phyloP scores from a whole-genome alignment of 2,888 invertebrate species.

The Quadroppia sp. region DNA sequence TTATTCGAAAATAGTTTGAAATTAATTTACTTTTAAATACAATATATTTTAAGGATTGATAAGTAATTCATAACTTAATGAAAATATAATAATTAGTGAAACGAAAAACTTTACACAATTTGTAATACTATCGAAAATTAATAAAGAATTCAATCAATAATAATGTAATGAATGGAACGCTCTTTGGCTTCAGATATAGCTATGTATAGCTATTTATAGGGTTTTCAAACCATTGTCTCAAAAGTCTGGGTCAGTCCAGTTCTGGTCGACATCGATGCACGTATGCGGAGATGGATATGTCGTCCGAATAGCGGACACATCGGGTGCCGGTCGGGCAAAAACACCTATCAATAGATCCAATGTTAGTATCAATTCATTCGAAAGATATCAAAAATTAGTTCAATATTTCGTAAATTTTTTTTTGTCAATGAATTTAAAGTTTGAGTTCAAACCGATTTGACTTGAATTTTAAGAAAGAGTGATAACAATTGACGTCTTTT shows the following conservation, averaged over 20 bases:
- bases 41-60: too few species aligned
- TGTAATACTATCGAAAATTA: background rate
- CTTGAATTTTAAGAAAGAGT: background rate
- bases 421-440: background rate
- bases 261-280: constrained; percentile 58
- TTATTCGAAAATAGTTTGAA: too few species aligned
- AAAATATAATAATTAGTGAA: too few species aligned
- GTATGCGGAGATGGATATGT: constrained; percentile 60
- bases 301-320: constrained; percentile 59
- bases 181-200: constrained; percentile 22
- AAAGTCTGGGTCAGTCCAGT: constrained; percentile 14
- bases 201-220: background rate
- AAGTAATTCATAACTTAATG: too few species aligned
- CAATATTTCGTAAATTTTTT: too few species aligned
- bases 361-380: too few species aligned
- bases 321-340: constrained; percentile 55
- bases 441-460: background rate
- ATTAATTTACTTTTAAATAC: background rate
- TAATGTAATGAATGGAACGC: background rate
- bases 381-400: background rate
- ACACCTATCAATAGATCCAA: constrained; percentile 56
- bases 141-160: background rate
- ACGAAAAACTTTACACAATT: too few species aligned
- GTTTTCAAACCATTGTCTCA: background rate
- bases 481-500: background rate